Percentiles rank a stretch among this genome's conserved stretches.
Evolutionary conservation across 2,888 invertebrate genomes (phyloP).

Genomic region (Scelioninae gen. 2): DNA sequence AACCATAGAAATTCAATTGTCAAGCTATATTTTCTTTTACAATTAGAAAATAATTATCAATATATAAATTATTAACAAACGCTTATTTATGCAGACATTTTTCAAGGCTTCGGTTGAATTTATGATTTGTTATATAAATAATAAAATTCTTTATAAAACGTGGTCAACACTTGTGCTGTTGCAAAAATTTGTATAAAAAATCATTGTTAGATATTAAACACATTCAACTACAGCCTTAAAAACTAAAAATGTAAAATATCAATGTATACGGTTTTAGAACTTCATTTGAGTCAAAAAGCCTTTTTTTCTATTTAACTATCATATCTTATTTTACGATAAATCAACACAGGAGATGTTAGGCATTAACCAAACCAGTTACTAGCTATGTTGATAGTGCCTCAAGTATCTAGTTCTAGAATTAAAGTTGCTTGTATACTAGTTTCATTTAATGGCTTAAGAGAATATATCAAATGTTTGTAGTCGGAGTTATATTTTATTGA

Average conservation of each 20-base stretch:
- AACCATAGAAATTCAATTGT: not conserved
- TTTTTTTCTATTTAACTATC: constrained; percentile 1
- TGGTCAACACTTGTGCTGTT: constrained; percentile 19
- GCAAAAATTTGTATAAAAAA: constrained; percentile 38
- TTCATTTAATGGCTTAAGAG: constrained; percentile 3
- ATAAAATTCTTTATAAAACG: constrained; percentile 32
- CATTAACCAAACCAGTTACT: constrained; percentile 16
- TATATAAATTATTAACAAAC: constrained; percentile 1
- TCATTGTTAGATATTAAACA: constrained; percentile 12
- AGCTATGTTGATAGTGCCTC: constrained; percentile 20
- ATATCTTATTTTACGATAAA: constrained; percentile 26
- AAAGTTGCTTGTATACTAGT: not conserved
- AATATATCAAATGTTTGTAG: too few species aligned
- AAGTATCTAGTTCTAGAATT: constrained; percentile 20
- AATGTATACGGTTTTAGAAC: constrained; percentile 9
- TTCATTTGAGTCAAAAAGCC: constrained; percentile 12
- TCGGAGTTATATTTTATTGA: too few species aligned
- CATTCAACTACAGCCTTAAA: constrained; percentile 41
- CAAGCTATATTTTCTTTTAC: constrained; percentile 4
- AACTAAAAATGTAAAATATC: constrained; percentile 28
- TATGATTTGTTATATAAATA: constrained; percentile 22
- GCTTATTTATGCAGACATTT: constrained; percentile 1
- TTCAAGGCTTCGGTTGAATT: constrained; percentile 35
- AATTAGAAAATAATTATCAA: constrained; percentile 1
- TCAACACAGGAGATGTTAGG: constrained; percentile 21